Base-by-base conservation (phyloP, 92 coral and sea anemone species). In the Epizoanthus fatuus region DNA sequence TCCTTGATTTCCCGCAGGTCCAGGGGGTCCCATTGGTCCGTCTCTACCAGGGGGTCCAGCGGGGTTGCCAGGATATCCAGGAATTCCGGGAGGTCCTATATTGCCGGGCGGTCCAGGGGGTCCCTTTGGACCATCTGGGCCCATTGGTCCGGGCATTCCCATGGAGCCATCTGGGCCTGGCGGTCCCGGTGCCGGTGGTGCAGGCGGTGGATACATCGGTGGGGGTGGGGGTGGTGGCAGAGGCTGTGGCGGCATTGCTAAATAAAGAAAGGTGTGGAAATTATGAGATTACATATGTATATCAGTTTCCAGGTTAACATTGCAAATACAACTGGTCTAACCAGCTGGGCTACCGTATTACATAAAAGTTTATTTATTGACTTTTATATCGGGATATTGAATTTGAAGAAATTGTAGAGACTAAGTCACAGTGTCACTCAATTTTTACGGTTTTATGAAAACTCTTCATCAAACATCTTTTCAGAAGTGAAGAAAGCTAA, bases 61-160 rank as follows among this genome's bases (percentile, higher is more conserved):
- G 7, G 99, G 98, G 37, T 88, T 52, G 45, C 99, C 99, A 25
- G 99, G 99, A 55, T 91, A 94, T 13, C 99, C 99, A 40, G 98
- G 95, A 74, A 95, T 90, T 8, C 99, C 99, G 14, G 98, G 97
- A 9, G 97, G 98, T 68, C 99, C 99, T 45, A 97, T 97, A 9
- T 91, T 93, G 15, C 99, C 99, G 12, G 99, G 95, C 39, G 95
- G 98, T 72, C 99, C 99, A 57, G 96, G 95, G 63, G 99, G 99
- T 55, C 99, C 99, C 72, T 97, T 97, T 0, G 99, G 99, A 72
- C 99, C 99, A 56, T 97, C 95, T 0, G 99, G 99, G 59, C 99
- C 99, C 39, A 59, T 86, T 63, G 97, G 95, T 69, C 99, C 99
- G 45, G 99, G 93, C 63, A 90, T 73, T 9, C 99, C 99, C 95